Conservation (phyloP, 2,113 vertebrate genomes). For the Colistium nudipinnis region DNA sequence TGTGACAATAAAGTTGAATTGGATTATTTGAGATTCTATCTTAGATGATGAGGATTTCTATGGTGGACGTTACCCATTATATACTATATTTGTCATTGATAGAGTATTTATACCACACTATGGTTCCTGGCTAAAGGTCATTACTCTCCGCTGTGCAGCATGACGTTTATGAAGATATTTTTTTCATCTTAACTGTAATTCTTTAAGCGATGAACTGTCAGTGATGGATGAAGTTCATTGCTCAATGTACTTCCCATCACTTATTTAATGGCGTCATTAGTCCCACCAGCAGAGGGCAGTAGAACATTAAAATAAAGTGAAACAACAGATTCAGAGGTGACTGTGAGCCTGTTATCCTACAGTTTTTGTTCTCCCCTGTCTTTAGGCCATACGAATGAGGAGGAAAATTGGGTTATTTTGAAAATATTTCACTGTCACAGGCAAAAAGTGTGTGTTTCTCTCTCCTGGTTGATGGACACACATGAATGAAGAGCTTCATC, state of each 20-base stretch:
- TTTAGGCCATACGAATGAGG: no score
- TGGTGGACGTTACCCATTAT: neutral
- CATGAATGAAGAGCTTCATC: neutral
- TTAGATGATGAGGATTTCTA: neutral
- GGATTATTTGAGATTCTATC: no score
- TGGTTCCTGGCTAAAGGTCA: neutral
- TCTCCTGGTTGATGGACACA: no score
- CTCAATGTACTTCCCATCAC: neutral
- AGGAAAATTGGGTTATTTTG: no score
- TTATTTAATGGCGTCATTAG: neutral
- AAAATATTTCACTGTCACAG: no score
- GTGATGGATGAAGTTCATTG: no score
- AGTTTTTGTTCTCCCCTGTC: no score
- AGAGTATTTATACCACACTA: neutral
- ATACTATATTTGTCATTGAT: neutral
- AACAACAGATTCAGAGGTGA: neutral
- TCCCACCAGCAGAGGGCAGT: constrained; percentile 46
- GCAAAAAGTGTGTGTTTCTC: no score
- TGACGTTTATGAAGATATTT: no score
- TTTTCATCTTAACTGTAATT: no score
- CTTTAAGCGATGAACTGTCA: no score
- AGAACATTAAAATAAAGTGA: neutral
- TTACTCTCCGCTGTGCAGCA: neutral
- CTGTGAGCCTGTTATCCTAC: neutral
- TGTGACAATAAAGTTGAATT: no score